Percentiles rank a stretch among this genome's conserved stretches.
phyloP scores from a whole-genome alignment of 2,888 invertebrate genomes.

The Slavum lentiscoides region DNA sequence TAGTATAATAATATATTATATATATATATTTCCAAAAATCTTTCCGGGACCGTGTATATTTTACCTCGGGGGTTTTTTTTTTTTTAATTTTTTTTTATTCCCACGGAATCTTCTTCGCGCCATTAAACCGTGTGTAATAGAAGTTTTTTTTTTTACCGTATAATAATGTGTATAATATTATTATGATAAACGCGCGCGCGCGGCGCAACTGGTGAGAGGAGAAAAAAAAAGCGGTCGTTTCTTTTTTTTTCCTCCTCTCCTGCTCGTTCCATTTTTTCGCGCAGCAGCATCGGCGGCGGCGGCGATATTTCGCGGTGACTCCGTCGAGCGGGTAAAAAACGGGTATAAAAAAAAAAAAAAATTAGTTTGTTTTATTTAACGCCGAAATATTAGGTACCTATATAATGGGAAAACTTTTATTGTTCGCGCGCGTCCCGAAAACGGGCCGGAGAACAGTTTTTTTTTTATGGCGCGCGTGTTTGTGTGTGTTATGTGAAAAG shows the following conservation, averaged over 20 bases:
- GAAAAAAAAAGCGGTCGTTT: conserved; percentile 19
- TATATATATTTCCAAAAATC: too few species aligned
- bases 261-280: not conserved
- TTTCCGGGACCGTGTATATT: too few species aligned
- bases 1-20: too few species aligned
- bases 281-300: not conserved
- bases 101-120: too few species aligned
- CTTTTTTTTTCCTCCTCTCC: not conserved
- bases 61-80: too few species aligned
- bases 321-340: conserved; percentile 37
- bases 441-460: conserved; percentile 48
- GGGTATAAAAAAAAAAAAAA: conserved; percentile 46
- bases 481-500: conserved; percentile 19
- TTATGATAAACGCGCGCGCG: too few species aligned
- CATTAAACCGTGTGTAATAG: not conserved
- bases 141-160: not conserved
- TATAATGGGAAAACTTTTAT: conserved; percentile 53
- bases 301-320: conserved; percentile 25
- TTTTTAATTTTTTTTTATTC: too few species aligned
- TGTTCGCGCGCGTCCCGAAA: conserved; percentile 36
- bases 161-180: not conserved
- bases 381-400: conserved; percentile 52
- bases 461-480: not conserved
- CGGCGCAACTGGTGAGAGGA: conserved; percentile 42
- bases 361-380: conserved; percentile 51